A percentile compares a stretch with the other conserved stretches of the same genome.
Evolutionary conservation across 1,140 invertebrate genomes (phyloP).

Genomic region (Dolichoris vasculosae): DNA sequence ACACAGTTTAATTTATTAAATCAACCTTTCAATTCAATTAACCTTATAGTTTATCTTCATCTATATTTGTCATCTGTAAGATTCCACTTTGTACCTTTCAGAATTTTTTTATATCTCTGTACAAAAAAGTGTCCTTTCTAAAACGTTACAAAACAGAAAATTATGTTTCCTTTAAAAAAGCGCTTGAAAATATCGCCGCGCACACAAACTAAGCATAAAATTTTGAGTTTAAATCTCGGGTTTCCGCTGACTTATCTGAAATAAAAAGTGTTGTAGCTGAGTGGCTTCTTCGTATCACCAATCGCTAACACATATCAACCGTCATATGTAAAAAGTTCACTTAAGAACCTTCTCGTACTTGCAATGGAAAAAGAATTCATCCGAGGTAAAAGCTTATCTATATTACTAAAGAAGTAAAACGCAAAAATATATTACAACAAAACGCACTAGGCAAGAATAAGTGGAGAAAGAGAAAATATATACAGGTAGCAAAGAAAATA

Average conservation of each 20-base stretch:
- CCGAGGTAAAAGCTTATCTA: neutral
- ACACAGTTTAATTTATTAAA: neutral
- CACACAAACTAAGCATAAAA: neutral
- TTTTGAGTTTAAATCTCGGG: neutral
- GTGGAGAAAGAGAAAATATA: neutral
- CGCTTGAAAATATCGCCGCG: neutral
- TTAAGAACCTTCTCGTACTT: neutral
- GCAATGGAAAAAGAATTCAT: neutral
- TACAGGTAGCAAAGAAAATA: neutral
- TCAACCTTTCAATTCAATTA: conserved; percentile 7
- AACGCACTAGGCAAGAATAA: neutral
- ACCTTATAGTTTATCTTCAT: neutral
- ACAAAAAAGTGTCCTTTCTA: neutral
- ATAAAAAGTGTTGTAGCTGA: neutral
- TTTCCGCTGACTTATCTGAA: neutral
- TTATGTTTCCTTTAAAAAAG: neutral
- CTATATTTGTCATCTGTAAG: neutral
- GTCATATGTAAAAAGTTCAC: neutral
- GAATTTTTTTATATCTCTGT: neutral
- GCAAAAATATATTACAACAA: neutral
- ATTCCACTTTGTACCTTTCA: neutral
- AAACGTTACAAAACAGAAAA: neutral
- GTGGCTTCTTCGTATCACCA: neutral
- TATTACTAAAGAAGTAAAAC: neutral
- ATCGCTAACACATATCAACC: neutral